Evolutionary conservation across 2,113 vertebrate species (phyloP).

Genomic region (Syngnathus scovelli): DNA sequence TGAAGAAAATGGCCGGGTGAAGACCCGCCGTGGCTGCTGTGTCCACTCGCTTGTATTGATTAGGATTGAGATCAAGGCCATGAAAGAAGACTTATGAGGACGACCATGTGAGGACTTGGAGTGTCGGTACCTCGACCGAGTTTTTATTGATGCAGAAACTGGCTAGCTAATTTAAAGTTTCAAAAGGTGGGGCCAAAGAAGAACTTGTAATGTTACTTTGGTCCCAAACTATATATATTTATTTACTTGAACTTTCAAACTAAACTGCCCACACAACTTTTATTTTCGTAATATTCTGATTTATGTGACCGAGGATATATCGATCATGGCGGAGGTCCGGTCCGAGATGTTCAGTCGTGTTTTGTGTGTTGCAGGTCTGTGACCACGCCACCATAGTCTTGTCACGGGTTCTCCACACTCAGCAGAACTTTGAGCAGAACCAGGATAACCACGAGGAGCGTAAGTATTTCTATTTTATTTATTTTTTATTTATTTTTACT

Average conservation of each 20-base stretch:
- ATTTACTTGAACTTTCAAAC: no score
- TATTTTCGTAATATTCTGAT: not conserved
- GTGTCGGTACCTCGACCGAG: not conserved
- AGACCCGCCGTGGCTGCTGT: slow-evolving; percentile 17
- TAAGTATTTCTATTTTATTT: slow-evolving; percentile 70
- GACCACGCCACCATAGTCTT: slow-evolving; percentile 90
- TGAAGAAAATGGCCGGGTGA: slow-evolving; percentile 40
- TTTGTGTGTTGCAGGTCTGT: slow-evolving; percentile 75
- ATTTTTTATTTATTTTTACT: slow-evolving; percentile 21
- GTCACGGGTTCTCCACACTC: slow-evolving; percentile 80
- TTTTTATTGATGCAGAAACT: not conserved
- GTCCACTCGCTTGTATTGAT: slow-evolving; percentile 41
- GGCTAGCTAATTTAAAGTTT: not conserved
- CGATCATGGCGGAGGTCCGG: no score
- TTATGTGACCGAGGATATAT: no score
- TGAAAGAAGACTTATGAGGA: slow-evolving; percentile 16
- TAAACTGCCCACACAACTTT: not conserved
- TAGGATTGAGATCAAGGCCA: slow-evolving; percentile 35
- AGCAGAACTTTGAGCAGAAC: slow-evolving; percentile 91
- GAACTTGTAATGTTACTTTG: not conserved
- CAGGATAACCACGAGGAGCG: slow-evolving; percentile 92
- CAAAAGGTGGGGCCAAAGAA: not conserved
- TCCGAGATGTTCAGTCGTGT: not conserved
- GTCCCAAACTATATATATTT: no score
- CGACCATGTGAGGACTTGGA: slow-evolving; percentile 8